Evolutionary conservation across 1,140 invertebrate genomes (phyloP).

Genomic region (Anastrepha obliqua): DNA sequence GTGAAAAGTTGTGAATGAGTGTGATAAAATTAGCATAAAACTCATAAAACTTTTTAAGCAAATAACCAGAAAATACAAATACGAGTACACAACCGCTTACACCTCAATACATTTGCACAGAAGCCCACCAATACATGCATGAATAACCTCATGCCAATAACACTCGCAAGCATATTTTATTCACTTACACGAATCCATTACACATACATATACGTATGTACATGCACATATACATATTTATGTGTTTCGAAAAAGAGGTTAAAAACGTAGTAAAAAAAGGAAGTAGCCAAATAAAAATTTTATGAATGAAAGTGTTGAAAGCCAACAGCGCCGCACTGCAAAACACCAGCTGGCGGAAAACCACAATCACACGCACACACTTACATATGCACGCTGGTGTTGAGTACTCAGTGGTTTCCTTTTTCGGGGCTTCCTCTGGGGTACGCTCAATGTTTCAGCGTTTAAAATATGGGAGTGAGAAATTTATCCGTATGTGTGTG

Average conservation of each 20-base stretch:
- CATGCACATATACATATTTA: background rate
- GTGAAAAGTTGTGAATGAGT: background rate
- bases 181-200: background rate
- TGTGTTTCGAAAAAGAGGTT: slow-evolving; percentile 9
- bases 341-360: slow-evolving; percentile 45
- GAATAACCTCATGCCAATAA: background rate
- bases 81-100: background rate
- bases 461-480: background rate
- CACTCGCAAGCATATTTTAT: background rate
- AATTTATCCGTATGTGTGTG: background rate
- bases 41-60: slow-evolving; percentile 41
- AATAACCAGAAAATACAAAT: slow-evolving; percentile 10
- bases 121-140: background rate
- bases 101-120: background rate
- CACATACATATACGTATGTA: background rate
- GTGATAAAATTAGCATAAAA: slow-evolving; percentile 29
- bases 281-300: slow-evolving; percentile 46
- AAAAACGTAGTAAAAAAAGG: slow-evolving; percentile 27
- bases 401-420: slow-evolving; percentile 18
- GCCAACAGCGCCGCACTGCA: slow-evolving; percentile 43
- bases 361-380: slow-evolving; percentile 39
- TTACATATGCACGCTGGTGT: background rate
- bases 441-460: slow-evolving; percentile 46
- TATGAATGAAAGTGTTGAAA: slow-evolving; percentile 52
- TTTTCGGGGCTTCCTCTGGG: slow-evolving; percentile 41